phyloP scores from a whole-genome alignment of 2,113 vertebrate genomes.

The Corydoras sp. region DNA sequence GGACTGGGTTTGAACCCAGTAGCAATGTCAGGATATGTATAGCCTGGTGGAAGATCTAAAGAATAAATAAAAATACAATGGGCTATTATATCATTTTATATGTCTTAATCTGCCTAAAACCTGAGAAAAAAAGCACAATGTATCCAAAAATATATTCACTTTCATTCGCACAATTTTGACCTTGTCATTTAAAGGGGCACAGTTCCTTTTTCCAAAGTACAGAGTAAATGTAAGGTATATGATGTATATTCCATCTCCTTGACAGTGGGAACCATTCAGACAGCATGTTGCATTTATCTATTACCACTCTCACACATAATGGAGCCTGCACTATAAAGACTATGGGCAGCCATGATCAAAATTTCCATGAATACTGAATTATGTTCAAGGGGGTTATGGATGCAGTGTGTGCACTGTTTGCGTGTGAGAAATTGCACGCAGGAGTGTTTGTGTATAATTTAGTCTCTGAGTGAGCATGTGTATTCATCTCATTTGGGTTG shows the following conservation, averaged over 20 bases:
- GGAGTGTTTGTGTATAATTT: constrained; percentile 46
- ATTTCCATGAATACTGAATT: constrained; percentile 49
- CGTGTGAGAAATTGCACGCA: constrained; percentile 33
- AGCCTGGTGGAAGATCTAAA: no score
- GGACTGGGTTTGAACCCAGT: no score
- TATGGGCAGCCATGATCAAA: constrained; percentile 41
- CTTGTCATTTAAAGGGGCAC: constrained; percentile 38
- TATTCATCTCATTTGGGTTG: constrained; percentile 31
- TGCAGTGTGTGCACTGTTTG: constrained; percentile 34
- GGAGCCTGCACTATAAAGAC: constrained; percentile 38
- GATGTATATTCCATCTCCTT: constrained; percentile 29
- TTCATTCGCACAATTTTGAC: constrained; percentile 9
- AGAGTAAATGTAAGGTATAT: constrained; percentile 31
- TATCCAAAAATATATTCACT: no score
- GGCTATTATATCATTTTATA: no score
- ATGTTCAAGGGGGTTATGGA: constrained; percentile 46
- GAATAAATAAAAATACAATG: no score
- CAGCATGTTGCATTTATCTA: constrained; percentile 37
- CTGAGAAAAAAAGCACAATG: constrained; percentile 6
- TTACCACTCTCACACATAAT: constrained; percentile 44
- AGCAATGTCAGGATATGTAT: no score
- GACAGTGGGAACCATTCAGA: constrained; percentile 39
- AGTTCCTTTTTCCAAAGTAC: constrained; percentile 23
- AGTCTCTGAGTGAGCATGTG: constrained; percentile 39
- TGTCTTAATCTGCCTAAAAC: neutral